Evolutionary conservation across 2,888 invertebrate genomes (phyloP).

Genomic region (Drosophila colorata): DNA sequence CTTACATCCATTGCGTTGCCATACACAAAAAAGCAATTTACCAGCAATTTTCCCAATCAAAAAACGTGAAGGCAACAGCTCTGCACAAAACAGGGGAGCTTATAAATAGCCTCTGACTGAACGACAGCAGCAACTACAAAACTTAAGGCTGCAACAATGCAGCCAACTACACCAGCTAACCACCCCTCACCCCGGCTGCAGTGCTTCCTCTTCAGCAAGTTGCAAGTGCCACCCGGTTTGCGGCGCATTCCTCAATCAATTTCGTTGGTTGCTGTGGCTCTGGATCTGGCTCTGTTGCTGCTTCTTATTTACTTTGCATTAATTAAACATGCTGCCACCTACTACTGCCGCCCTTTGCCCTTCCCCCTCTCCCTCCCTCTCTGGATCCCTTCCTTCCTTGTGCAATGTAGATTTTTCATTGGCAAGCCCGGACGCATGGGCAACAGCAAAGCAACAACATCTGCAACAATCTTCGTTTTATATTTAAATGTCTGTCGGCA

Average conservation of each 20-base stretch:
- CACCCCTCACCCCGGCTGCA: too few species aligned
- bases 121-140: slow-evolving; percentile 16
- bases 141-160: slow-evolving; percentile 59
- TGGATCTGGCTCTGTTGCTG: slow-evolving; percentile 29
- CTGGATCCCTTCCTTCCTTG: background rate
- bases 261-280: slow-evolving; percentile 57
- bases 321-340: slow-evolving; percentile 80
- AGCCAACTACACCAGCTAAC: slow-evolving; percentile 6
- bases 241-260: slow-evolving; percentile 78
- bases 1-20: background rate
- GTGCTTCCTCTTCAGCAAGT: background rate
- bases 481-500: slow-evolving; percentile 76
- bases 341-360: slow-evolving; percentile 16
- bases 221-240: slow-evolving; percentile 62
- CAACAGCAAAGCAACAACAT: slow-evolving; percentile 58
- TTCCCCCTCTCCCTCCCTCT: background rate
- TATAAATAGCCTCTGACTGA: slow-evolving; percentile 72
- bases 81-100: slow-evolving; percentile 37
- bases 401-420: slow-evolving; percentile 64
- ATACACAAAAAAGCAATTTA: slow-evolving; percentile 75
- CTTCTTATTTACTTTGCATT: slow-evolving; percentile 81
- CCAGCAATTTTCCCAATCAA: slow-evolving; percentile 79
- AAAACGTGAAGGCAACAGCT: slow-evolving; percentile 44
- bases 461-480: slow-evolving; percentile 79
- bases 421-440: slow-evolving; percentile 35